These are phyloP conservation scores for Nemurella pictetii DNA, from an alignment of 2,888 invertebrate species.

Conservation along the genomic window DNA sequence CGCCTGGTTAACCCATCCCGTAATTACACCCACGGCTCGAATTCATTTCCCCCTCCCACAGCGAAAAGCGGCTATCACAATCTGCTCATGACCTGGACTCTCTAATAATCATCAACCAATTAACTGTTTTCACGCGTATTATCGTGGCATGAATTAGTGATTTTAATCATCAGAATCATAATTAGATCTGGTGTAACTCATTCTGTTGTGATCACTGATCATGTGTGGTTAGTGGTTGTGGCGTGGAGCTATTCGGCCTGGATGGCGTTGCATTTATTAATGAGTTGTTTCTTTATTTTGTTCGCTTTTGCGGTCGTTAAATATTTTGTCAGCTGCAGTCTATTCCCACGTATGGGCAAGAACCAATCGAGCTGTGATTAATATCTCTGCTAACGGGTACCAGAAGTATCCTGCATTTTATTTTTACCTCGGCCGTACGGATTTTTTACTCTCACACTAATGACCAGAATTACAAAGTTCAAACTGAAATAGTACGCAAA, in stretches of 20 bases:
- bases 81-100: background rate
- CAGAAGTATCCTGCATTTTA: no score
- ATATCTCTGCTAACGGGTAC: no score
- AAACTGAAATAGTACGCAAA: no score
- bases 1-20: background rate
- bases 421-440: no score
- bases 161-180: background rate
- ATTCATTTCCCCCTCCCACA: background rate
- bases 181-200: background rate
- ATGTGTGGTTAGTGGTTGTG: background rate
- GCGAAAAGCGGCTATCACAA: background rate
- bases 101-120: background rate
- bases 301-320: background rate
- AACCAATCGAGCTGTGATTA: no score
- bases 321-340: background rate
- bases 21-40: background rate
- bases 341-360: background rate
- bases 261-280: background rate
- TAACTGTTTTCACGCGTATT: background rate
- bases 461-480: no score
- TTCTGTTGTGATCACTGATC: background rate
- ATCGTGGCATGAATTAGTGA: background rate
- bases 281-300: background rate
- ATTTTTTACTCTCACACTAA: no score
- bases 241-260: background rate